These are phyloP conservation scores for Antechinus flavipes DNA, from an alignment of 2,113 vertebrate genomes.

Conservation along the genomic window DNA sequence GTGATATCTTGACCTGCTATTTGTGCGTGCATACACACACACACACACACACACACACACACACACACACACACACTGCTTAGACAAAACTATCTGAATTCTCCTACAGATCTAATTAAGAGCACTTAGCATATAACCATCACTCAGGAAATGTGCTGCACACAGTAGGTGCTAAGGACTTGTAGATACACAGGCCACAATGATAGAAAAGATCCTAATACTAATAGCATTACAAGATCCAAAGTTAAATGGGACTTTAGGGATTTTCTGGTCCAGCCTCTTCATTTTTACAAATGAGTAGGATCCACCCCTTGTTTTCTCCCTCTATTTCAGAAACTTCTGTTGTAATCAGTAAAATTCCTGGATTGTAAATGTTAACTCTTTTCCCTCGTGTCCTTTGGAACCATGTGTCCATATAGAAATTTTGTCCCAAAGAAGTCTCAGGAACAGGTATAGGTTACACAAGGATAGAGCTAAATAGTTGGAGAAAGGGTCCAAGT, in stretches of 20 bases:
- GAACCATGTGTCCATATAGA: background rate
- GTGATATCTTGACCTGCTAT: background rate
- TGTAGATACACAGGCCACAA: background rate
- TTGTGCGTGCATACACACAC: background rate
- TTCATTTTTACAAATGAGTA: background rate
- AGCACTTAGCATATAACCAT: background rate
- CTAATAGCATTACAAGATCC: background rate
- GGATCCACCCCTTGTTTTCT: background rate
- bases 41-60: no score
- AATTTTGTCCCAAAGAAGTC: background rate
- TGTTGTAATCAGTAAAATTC: background rate
- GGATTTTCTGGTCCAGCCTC: background rate
- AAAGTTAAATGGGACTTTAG: background rate
- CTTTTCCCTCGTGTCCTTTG: background rate
- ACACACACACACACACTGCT: background rate
- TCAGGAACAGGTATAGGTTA: background rate
- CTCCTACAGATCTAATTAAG: background rate
- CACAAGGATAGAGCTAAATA: background rate
- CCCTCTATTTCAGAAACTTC: background rate
- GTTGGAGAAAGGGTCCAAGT: background rate
- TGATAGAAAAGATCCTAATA: background rate
- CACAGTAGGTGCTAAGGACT: background rate
- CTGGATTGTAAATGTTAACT: background rate
- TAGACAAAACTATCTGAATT: background rate
- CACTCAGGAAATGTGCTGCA: background rate